A percentile compares a stretch with the other conserved stretches of the same genome.
Conservation (phyloP, 64 coral and sea anemone species). For the Stichodactyla mertensii region DNA sequence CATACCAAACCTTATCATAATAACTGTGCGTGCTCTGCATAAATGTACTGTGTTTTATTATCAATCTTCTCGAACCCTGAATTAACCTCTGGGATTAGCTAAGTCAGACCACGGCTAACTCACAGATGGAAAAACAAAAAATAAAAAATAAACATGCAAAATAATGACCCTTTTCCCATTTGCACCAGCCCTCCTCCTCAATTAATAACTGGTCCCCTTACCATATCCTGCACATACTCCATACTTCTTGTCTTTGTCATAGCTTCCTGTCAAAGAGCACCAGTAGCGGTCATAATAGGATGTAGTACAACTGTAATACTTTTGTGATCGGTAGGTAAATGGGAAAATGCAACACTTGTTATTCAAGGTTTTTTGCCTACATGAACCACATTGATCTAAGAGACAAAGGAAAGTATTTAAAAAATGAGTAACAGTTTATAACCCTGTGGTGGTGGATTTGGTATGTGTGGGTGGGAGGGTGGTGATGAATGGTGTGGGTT, state of each 20-base stretch:
- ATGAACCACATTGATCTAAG: background rate
- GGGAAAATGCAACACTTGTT: constrained; percentile 41
- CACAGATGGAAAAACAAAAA: too few relatives aligned
- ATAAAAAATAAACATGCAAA: too few relatives aligned
- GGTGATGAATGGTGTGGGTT: too few relatives aligned
- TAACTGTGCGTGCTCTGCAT: too few relatives aligned
- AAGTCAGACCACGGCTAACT: too few relatives aligned
- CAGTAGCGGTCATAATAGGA: background rate
- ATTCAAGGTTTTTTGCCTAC: background rate
- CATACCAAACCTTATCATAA: too few relatives aligned
- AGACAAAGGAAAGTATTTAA: background rate
- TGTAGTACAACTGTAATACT: constrained; percentile 35
- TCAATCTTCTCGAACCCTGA: too few relatives aligned
- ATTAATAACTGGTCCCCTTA: background rate
- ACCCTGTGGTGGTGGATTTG: too few relatives aligned
- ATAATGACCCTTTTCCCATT: background rate
- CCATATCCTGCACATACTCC: background rate
- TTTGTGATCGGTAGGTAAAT: constrained; percentile 12
- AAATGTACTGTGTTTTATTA: too few relatives aligned
- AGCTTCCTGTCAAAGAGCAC: constrained; percentile 39
- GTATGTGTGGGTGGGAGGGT: too few relatives aligned
- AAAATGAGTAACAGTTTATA: background rate
- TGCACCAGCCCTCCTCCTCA: too few relatives aligned
- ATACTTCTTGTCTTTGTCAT: background rate
- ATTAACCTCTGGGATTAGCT: too few relatives aligned